Evolutionary conservation across 1,140 invertebrate genomes (phyloP).

Genomic region (Dreissena rostriformis): DNA sequence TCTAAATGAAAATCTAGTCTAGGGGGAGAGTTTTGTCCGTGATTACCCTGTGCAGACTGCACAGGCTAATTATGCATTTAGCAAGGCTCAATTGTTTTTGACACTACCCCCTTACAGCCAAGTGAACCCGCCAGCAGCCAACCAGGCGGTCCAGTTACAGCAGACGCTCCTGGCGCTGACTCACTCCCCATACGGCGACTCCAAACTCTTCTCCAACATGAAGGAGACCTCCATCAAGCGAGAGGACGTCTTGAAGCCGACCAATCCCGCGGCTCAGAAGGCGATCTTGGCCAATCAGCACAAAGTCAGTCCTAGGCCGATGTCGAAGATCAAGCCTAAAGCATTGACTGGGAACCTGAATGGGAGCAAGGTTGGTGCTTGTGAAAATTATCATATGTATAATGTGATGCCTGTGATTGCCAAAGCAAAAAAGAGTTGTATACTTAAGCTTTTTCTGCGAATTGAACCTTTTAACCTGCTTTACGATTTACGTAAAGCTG

Average conservation of each 20-base stretch:
- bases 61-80: neutral
- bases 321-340: conserved; percentile 85
- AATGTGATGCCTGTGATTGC: no score
- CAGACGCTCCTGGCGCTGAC: conserved; percentile 88
- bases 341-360: conserved; percentile 73
- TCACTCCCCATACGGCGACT: conserved; percentile 90
- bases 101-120: conserved; percentile 55
- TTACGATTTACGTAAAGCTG: no score
- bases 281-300: conserved; percentile 83
- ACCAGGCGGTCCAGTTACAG: conserved; percentile 72
- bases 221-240: conserved; percentile 83
- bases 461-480: no score
- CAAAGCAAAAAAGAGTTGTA: no score
- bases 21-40: no score
- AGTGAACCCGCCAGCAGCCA: conserved; percentile 61
- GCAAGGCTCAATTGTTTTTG: neutral
- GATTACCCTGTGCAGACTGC: no score
- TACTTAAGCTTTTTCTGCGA: no score
- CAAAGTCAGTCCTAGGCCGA: conserved; percentile 86
- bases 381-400: neutral
- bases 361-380: conserved; percentile 75
- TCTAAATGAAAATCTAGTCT: no score
- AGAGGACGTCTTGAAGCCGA: conserved; percentile 88
- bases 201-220: conserved; percentile 88
- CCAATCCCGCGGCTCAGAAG: conserved; percentile 87